Percentiles rank a stretch among this genome's conserved stretches.
Evolutionary conservation across 2,797 vertebrate genomes (phyloP).

Genomic region (Serranus cabrilla): DNA sequence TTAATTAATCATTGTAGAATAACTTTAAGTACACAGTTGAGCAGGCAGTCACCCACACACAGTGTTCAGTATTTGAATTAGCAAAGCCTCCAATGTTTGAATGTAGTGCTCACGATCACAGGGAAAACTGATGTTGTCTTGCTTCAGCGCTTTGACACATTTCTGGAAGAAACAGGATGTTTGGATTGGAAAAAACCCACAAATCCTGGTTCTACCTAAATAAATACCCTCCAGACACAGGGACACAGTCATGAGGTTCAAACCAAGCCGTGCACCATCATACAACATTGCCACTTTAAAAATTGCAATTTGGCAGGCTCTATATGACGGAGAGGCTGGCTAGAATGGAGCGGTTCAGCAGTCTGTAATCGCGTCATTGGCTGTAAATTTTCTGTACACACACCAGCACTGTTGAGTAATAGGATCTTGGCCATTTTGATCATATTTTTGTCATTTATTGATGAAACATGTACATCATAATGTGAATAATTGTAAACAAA

Average conservation of each 20-base stretch:
- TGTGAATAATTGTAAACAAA: constrained; percentile 20
- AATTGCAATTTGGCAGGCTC: constrained; percentile 31
- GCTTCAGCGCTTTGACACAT: constrained; percentile 42
- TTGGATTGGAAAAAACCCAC: constrained; percentile 51
- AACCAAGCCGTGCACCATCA: constrained; percentile 27
- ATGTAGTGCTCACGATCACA: constrained; percentile 27
- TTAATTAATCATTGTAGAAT: constrained; percentile 63
- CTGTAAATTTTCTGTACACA: constrained; percentile 17
- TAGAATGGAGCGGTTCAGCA: constrained; percentile 20
- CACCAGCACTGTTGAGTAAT: constrained; percentile 10
- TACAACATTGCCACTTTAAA: constrained; percentile 21
- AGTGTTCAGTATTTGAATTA: constrained; percentile 41
- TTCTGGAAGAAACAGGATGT: constrained; percentile 43
- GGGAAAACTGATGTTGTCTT: constrained; percentile 23
- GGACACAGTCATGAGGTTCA: constrained; percentile 35
- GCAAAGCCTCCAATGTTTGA: constrained; percentile 33
- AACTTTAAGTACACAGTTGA: constrained; percentile 49
- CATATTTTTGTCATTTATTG: constrained; percentile 11
- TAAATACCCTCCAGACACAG: constrained; percentile 30
- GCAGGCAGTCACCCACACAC: constrained; percentile 37
- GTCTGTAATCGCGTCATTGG: constrained; percentile 30
- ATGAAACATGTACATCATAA: constrained; percentile 18
- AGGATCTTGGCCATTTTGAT: constrained; percentile 20
- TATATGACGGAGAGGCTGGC: not conserved
- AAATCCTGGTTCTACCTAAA: constrained; percentile 35